phyloP scores from a whole-genome alignment of 2,888 invertebrate genomes.

The Ophion costatus region DNA sequence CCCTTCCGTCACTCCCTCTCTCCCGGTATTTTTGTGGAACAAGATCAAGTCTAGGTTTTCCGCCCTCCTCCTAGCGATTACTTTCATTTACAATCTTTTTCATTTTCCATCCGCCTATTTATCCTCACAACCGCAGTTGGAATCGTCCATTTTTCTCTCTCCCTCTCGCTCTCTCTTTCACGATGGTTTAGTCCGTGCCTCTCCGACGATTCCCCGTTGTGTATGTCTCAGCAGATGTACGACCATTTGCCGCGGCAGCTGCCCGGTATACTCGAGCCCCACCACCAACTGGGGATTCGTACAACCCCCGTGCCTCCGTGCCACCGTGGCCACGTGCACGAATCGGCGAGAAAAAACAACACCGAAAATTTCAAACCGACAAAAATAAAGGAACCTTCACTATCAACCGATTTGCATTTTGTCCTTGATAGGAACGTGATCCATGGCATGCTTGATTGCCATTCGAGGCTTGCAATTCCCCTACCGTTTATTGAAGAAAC shows the following conservation, averaged over 20 bases:
- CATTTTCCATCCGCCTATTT: slow-evolving; percentile 25
- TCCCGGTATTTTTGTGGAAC: not conserved
- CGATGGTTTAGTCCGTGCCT: slow-evolving; percentile 59
- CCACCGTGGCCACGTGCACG: slow-evolving; percentile 47
- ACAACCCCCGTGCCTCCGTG: slow-evolving; percentile 59
- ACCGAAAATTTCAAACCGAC: not conserved
- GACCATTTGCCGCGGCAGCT: slow-evolving; percentile 81
- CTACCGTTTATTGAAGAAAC: not conserved
- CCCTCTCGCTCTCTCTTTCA: slow-evolving; percentile 11
- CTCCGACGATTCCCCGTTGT: slow-evolving; percentile 53
- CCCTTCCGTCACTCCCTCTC: not conserved
- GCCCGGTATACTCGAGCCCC: slow-evolving; percentile 68
- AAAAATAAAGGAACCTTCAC: not conserved
- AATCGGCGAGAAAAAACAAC: not conserved
- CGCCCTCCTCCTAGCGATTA: slow-evolving; percentile 4
- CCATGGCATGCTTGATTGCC: not conserved
- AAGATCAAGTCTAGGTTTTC: slow-evolving; percentile 33
- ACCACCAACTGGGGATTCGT: slow-evolving; percentile 41
- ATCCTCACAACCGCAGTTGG: slow-evolving; percentile 4
- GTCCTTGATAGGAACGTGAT: not conserved
- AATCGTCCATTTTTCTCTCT: slow-evolving; percentile 19
- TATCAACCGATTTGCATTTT: not conserved
- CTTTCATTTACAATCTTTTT: slow-evolving; percentile 28
- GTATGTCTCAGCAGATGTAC: slow-evolving; percentile 80
- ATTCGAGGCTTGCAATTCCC: not conserved